Evolutionary conservation across 2,888 invertebrate species (phyloP), one percentile per base, ranked within the genome.

Genomic region (Spodoptera exigua): DNA sequence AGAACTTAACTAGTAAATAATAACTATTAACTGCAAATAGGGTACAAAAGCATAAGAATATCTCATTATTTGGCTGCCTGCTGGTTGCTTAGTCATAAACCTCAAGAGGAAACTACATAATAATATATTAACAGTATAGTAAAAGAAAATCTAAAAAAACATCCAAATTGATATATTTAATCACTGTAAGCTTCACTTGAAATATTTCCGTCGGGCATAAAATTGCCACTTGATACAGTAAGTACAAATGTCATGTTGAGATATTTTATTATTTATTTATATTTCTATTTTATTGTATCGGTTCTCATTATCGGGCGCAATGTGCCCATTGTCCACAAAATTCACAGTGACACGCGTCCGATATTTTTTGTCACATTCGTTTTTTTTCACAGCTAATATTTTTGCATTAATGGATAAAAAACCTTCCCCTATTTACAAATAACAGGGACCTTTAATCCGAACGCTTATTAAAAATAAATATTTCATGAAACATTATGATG

Each of bases 381-480:
- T 82, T 77, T 82, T 77, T 80, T 79, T 83, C 82, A 60, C 64
- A 71, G 65, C 69, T 61, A 79, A 81, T 80, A 78, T 79, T 83
- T 84, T 80, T 83, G 80, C 78, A 68, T 78, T 78, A 76, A 78
- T 80, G 80, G 68, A 74, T 76, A 83, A 89, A 90, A 90, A 88
- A 80, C 78, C 72, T 86, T 27, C 89, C 92, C 94, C 93, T 92
- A 92, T 92, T 92, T 90, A 87, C 89, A 87, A 89, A 90, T 88
- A 89, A 86, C 85, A 86, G 86, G 85, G 93, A 94, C 94, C 94
- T 94, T 93, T 94, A 93, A 94, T 93, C 94, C 83, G 79, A 78
- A 79, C 85, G 89, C 93, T 92, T 93, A 94, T 94, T 94, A 94
- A 93, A 93, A 88, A 86, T 92, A 91, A 93, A 93, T 94, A 94